Base-by-base conservation (phyloP, 2,888 invertebrate genomes). In the Eupithecia exiguata region DNA sequence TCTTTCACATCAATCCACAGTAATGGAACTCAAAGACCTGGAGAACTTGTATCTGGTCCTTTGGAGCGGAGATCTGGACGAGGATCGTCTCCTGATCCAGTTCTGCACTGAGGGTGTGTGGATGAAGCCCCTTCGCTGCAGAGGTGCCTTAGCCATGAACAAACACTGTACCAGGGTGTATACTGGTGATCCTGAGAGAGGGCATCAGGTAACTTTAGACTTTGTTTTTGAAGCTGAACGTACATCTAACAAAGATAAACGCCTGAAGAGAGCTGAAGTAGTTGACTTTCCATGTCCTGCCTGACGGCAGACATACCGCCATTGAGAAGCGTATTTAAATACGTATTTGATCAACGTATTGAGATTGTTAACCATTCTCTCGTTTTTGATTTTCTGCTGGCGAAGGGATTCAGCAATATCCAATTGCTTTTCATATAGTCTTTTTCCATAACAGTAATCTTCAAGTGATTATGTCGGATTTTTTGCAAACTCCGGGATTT, bases 1-100 rank as follows among this genome's bases (percentile, higher is more conserved):
- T 14, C 38, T 49, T 38, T n/a, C 12, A 12, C n/a, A 16, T 68
- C n/a, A 53, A 9, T 68, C 0, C 21, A n/a, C 78, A 95, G 96
- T 92, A 74, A 96, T 98, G 93, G 97, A 97, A 82, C 97, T 97
- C 84, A 95, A 95, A 3, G 96, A 95, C 76, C 89, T 96, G 49
- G 95, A 95, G 7, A 96, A 96, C 78, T 97, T 97, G 84, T 94
- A 96, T 76, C 94, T 97, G 4, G 94, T 97, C 18, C 97, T 97
- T 89, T 98, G 98, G 98, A 96, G 96, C 65, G 98, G 97, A 2
- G 96, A 96, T 79, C 95, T 98, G 69, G 98, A 97, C 71, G 96
- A 98, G 68, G 96, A 96, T 40, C 92, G 95, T 12, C 95, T 98
- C 89, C 90, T 97, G 49, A 88, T 98, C 72, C 95, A 96, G 80